Evolutionary conservation across 30 jellyfish, hydroid and myxozoan genomes (phyloP).

Genomic region (Turritopsis dohrnii): DNA sequence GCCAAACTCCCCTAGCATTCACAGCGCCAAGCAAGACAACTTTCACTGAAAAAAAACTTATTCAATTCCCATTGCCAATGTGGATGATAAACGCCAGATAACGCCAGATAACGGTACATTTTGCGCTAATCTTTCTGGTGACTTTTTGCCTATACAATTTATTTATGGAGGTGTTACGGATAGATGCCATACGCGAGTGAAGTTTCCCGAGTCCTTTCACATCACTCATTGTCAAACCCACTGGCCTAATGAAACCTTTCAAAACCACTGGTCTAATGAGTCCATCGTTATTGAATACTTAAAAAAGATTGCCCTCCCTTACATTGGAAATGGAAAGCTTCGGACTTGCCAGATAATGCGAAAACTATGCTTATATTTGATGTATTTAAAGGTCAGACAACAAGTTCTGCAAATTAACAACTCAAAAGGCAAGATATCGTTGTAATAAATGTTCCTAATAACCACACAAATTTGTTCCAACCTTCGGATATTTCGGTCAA

Average conservation of each 20-base stretch:
- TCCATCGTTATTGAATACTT: no score
- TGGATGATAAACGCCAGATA: constrained; percentile 44
- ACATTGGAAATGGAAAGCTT: constrained; percentile 4
- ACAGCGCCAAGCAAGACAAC: constrained; percentile 28
- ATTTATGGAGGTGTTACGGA: constrained; percentile 36
- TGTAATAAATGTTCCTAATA: no score
- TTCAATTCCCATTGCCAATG: constrained; percentile 41
- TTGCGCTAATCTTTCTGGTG: constrained; percentile 37
- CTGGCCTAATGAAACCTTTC: constrained; percentile 37
- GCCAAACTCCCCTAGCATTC: background rate
- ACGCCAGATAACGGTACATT: constrained; percentile 45
- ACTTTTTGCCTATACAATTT: constrained; percentile 43
- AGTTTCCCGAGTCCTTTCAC: constrained; percentile 36
- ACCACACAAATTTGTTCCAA: no score
- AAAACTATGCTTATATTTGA: no score
- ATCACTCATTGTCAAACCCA: constrained; percentile 46
- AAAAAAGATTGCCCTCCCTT: constrained; percentile 14
- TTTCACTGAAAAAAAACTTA: constrained; percentile 23
- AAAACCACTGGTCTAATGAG: constrained; percentile 22
- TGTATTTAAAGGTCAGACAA: no score
- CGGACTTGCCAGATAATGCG: constrained; percentile 27
- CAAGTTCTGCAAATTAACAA: no score
- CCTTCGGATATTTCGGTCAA: no score
- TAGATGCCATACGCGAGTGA: constrained; percentile 41
- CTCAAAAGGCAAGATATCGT: no score